Evolutionary conservation across 2,113 vertebrate species (phyloP).

Genomic region (Probosciger aterrimus): DNA sequence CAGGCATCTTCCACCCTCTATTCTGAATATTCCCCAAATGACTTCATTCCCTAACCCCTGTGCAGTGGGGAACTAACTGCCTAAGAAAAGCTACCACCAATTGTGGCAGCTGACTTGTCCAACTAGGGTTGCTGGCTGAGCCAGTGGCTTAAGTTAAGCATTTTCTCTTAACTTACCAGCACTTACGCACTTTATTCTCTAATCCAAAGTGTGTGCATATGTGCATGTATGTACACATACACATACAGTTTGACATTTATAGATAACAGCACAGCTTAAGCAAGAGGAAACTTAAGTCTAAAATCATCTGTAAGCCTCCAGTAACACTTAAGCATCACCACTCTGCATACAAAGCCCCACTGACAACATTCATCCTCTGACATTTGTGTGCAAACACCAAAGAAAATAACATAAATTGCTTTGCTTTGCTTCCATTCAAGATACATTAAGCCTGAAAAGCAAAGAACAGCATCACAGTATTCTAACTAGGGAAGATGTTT

Average conservation of each 20-base stretch:
- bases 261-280: background rate
- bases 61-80: background rate
- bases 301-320: background rate
- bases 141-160: background rate
- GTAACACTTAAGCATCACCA: background rate
- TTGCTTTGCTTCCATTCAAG: background rate
- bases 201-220: background rate
- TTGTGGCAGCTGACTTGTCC: background rate
- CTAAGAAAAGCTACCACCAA: background rate
- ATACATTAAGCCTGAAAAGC: background rate
- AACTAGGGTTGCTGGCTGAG: background rate
- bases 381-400: background rate
- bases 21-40: background rate
- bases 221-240: background rate
- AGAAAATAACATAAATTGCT: background rate
- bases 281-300: background rate
- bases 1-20: background rate
- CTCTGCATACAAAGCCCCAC: background rate
- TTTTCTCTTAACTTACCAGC: background rate
- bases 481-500: background rate
- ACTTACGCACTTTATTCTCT: background rate
- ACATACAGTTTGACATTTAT: background rate
- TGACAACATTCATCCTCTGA: background rate
- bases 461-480: background rate
- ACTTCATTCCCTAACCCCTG: background rate